phyloP scores from a whole-genome alignment of 2,797 vertebrate species.

The Ispidina picta region DNA sequence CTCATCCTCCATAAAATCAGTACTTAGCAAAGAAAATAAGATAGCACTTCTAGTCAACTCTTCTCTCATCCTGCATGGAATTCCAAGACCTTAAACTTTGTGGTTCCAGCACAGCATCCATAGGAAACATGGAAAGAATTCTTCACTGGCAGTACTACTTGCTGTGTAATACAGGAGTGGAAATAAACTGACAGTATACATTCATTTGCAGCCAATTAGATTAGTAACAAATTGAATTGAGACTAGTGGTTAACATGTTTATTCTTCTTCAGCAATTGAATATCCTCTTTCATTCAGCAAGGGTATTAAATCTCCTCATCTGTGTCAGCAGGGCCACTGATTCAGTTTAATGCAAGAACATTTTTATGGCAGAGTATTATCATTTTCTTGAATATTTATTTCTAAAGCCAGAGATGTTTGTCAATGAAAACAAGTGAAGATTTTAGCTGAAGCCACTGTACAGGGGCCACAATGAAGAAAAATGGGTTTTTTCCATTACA shows the following conservation, averaged over 20 bases:
- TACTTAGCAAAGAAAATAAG: background rate
- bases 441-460: background rate
- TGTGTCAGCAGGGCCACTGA: background rate
- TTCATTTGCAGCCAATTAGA: background rate
- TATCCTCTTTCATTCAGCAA: background rate
- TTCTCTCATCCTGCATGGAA: background rate
- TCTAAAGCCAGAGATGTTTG: background rate
- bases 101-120: background rate
- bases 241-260: background rate
- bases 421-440: background rate
- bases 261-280: background rate
- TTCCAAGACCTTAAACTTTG: background rate
- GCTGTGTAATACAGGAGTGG: background rate
- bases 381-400: background rate
- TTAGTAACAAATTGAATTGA: background rate
- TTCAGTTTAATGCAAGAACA: background rate
- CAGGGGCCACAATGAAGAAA: background rate
- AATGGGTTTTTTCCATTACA: background rate
- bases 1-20: background rate
- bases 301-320: background rate
- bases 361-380: background rate
- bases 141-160: background rate
- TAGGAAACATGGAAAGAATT: background rate
- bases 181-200: background rate
- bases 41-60: background rate